Percentiles rank a stretch among this genome's conserved stretches.
phyloP scores from a whole-genome alignment of 2,797 vertebrate genomes.

The Pelobates cultripes region DNA sequence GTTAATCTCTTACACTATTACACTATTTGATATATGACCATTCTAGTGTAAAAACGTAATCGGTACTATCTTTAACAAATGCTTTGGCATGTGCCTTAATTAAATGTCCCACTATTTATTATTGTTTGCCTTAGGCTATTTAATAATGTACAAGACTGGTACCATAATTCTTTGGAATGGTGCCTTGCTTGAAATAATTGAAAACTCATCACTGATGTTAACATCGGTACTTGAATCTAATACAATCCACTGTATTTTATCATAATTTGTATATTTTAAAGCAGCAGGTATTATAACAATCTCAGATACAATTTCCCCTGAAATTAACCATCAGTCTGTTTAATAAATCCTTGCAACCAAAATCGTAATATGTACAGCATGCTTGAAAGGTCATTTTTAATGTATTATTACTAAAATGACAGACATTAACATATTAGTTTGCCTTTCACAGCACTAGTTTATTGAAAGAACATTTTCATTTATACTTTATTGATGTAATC shows the following conservation, averaged over 20 bases:
- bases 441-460: not conserved
- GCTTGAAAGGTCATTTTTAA: not conserved
- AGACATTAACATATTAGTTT: not conserved
- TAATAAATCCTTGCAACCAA: not conserved
- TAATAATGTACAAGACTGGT: not conserved
- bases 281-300: not conserved
- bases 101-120: not conserved
- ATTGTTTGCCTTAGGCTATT: slow-evolving; percentile 4
- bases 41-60: not conserved
- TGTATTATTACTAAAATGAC: not conserved
- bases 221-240: not conserved
- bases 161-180: not conserved
- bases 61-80: not conserved
- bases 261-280: not conserved
- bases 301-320: not conserved
- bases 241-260: not conserved
- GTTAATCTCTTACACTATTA: not conserved
- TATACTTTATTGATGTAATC: not conserved
- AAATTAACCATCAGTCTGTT: not conserved
- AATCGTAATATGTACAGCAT: not conserved
- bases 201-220: not conserved
- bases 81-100: not conserved
- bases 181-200: not conserved
- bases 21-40: not conserved
- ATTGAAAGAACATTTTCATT: not conserved